Percentiles rank a stretch among this genome's conserved stretches.
These are phyloP conservation scores for Drosophila simulans DNA, from an alignment of 1,140 invertebrate species.

Conservation along the genomic window DNA sequence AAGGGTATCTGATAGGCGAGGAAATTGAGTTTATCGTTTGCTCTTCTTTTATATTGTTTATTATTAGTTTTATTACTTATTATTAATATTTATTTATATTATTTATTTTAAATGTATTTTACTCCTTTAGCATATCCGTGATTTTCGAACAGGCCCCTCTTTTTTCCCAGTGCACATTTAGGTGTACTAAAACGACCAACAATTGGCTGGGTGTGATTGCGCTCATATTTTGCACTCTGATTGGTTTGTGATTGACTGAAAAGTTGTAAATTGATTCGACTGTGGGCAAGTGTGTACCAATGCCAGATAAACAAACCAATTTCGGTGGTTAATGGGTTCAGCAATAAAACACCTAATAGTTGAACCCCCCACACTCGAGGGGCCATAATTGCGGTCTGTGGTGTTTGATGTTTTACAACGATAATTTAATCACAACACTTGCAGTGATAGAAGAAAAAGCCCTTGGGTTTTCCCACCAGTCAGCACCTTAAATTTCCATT, in stretches of 20 bases:
- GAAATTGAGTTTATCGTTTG: too few relatives aligned
- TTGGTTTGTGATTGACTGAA: constrained; percentile 73
- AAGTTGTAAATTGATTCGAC: constrained; percentile 74
- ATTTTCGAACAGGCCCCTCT: too few relatives aligned
- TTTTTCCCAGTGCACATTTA: constrained; percentile 19
- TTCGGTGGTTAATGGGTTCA: constrained; percentile 19
- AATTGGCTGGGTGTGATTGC: constrained; percentile 74
- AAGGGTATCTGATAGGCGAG: too few relatives aligned
- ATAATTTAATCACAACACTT: background rate
- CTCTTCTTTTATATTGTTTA: too few relatives aligned
- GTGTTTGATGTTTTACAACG: constrained; percentile 12
- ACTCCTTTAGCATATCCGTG: too few relatives aligned
- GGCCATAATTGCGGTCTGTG: constrained; percentile 5
- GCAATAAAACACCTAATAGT: constrained; percentile 31
- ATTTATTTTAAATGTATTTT: too few relatives aligned
- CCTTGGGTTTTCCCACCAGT: background rate
- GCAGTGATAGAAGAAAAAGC: background rate
- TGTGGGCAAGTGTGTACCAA: constrained; percentile 38
- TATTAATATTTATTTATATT: too few relatives aligned
- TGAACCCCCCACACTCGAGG: constrained; percentile 12
- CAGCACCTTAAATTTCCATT: constrained; percentile 1
- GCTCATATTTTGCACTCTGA: constrained; percentile 61
- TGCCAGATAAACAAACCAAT: constrained; percentile 59
- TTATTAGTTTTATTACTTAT: too few relatives aligned
- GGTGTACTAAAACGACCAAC: constrained; percentile 43